These are phyloP conservation scores for Mesopsocus fuscifrons DNA, from an alignment of 2,888 invertebrate species.

Conservation along the genomic window DNA sequence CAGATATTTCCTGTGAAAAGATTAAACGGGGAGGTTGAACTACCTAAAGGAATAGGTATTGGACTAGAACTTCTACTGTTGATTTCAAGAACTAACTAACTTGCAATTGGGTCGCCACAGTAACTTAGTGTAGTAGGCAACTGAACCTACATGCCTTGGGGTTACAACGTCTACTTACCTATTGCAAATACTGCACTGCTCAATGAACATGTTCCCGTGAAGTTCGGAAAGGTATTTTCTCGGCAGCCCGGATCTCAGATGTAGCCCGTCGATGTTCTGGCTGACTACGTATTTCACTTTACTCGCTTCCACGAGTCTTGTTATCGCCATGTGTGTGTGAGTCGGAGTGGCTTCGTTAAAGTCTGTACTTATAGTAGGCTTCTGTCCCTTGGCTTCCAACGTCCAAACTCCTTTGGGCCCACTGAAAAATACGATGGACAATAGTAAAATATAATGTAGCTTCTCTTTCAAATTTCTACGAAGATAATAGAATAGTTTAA, in stretches of 20 bases:
- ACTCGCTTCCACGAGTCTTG: slow-evolving; percentile 48
- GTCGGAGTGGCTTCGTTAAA: slow-evolving; percentile 86
- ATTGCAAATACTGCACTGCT: slow-evolving; percentile 80
- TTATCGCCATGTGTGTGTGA: slow-evolving; percentile 81
- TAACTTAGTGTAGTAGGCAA: no score
- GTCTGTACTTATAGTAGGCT: slow-evolving; percentile 63
- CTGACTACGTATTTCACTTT: slow-evolving; percentile 74
- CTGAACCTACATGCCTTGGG: no score
- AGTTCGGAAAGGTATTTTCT: slow-evolving; percentile 72
- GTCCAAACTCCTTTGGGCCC: slow-evolving; percentile 96
- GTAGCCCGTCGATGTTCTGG: slow-evolving; percentile 97
- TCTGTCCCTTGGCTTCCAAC: slow-evolving; percentile 71
- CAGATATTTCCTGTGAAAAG: no score
- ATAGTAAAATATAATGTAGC: slow-evolving; percentile 8
- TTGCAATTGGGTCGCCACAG: no score
- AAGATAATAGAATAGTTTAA: slow-evolving; percentile 11
- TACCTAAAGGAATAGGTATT: no score
- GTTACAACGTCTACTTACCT: slow-evolving; percentile 28
- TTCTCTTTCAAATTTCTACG: no score
- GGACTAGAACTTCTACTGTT: no score
- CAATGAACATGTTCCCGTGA: slow-evolving; percentile 96
- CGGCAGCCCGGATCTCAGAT: slow-evolving; percentile 72
- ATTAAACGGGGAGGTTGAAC: no score
- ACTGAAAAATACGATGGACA: slow-evolving; percentile 27
- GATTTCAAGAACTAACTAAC: no score